Evolutionary conservation across 2,888 invertebrate species (phyloP), one percentile per base, ranked within the genome.

Genomic region (Ceraclea dissimilis): DNA sequence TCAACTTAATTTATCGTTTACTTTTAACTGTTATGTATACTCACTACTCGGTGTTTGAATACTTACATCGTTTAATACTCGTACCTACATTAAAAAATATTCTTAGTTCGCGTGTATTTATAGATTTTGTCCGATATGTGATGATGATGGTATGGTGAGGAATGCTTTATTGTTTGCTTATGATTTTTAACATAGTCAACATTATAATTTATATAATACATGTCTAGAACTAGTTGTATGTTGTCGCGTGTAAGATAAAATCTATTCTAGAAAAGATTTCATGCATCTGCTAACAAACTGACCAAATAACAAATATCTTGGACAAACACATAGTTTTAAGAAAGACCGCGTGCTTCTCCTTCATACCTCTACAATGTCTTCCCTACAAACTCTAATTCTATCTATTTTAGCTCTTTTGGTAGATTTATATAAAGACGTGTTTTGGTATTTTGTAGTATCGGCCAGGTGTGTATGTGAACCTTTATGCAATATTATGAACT

Each of bases 241-340:
- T 26, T 26, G 51, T 54, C 54, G 50, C 51, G 54, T 50, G 54
- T 49, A 39, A 39, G 21, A 34, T 43, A 43, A n/a, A 49, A 39
- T 21, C 49, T 54, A 49, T 53, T 18, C n/a, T 44, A 20, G 54
- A 49, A 22, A 54, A 54, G 53, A 57, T 54, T 53, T 54, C 58
- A 52, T 47, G 56, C 58, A 60, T 58, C 60, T 60, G 60, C 60
- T 56, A 57, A 56, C 53, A 49, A 33, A 49, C 39, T 51, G 39
- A 43, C 53, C 47, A 51, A 49, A 60, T 49, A 58, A 55, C 54
- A 53, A 56, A 53, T 52, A 56, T 39, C 54, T 22, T 52, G 54
- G 49, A 54, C 54, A 58, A 60, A 58, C 46, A 59, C 31, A 8
- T 39, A 22, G 39, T 46, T 46, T 53, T 34, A 39, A 51, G 49